Conservation (phyloP, 2,888 invertebrate genomes). For the Netelia fuscicornis region DNA sequence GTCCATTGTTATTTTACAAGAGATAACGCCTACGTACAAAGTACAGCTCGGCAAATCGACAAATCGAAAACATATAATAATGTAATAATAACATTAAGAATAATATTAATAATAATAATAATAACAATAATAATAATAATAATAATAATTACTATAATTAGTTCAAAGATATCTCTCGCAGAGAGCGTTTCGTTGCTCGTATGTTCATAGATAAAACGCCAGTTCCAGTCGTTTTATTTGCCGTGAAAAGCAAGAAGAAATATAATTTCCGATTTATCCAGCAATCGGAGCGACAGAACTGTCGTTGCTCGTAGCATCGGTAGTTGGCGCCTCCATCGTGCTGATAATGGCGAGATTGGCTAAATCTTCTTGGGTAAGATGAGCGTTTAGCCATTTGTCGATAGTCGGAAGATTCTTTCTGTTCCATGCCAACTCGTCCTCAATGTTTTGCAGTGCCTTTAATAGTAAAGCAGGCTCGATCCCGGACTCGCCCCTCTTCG, state of each 20-base stretch:
- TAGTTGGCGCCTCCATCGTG: slow-evolving; percentile 22
- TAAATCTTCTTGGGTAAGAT: slow-evolving; percentile 79
- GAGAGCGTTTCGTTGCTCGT: background rate
- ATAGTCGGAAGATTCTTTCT: slow-evolving; percentile 91
- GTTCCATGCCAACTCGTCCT: slow-evolving; percentile 92
- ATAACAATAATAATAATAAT: slow-evolving; percentile 22
- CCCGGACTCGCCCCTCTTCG: slow-evolving; percentile 89
- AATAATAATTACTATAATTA: slow-evolving; percentile 20
- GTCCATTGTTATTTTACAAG: slow-evolving; percentile 54
- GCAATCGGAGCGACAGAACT: slow-evolving; percentile 38
- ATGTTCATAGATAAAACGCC: slow-evolving; percentile 1
- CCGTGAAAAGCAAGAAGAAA: background rate
- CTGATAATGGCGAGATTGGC: slow-evolving; percentile 3
- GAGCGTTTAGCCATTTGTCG: slow-evolving; percentile 89
- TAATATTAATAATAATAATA: slow-evolving; percentile 15
- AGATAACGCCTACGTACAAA: slow-evolving; percentile 36
- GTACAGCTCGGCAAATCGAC: slow-evolving; percentile 30
- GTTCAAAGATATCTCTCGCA: slow-evolving; percentile 44
- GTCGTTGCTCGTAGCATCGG: slow-evolving; percentile 4
- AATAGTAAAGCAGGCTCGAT: slow-evolving; percentile 91
- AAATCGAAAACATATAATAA: background rate
- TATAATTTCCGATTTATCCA: slow-evolving; percentile 34
- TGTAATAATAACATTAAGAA: slow-evolving; percentile 15
- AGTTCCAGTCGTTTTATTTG: slow-evolving; percentile 13
- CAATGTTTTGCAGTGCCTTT: slow-evolving; percentile 90